Percentiles rank a stretch among this genome's conserved stretches.
Evolutionary conservation across 64 coral and sea anemone species (phyloP).

Genomic region (Cladopsammia gracilis): DNA sequence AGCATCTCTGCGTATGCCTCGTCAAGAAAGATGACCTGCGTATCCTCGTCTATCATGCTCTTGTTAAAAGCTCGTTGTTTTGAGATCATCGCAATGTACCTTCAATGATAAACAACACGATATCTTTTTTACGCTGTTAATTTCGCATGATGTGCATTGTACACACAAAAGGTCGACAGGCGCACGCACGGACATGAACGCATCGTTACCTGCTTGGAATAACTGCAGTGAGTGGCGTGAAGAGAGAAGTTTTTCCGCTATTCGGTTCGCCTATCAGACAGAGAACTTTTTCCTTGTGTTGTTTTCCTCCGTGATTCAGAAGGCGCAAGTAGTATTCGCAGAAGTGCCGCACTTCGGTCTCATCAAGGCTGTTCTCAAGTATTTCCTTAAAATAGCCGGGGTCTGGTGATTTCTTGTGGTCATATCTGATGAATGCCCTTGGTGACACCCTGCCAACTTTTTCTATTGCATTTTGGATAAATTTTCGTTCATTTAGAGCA

Average conservation of each 20-base stretch:
- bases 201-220: neutral
- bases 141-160: neutral
- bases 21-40: neutral
- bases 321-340: constrained; percentile 14
- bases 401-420: too few relatives aligned
- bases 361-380: neutral
- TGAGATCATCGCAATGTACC: constrained; percentile 8
- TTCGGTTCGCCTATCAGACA: neutral
- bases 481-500: neutral
- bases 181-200: neutral
- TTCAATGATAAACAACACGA: neutral
- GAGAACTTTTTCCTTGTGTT: constrained; percentile 1
- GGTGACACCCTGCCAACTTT: too few relatives aligned
- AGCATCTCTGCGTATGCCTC: neutral
- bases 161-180: neutral
- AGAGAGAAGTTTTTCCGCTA: neutral
- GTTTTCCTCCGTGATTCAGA: neutral
- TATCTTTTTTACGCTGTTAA: neutral
- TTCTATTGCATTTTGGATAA: neutral
- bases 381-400: neutral
- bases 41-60: neutral
- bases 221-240: neutral
- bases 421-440: too few relatives aligned
- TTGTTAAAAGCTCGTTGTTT: constrained; percentile 9
- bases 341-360: neutral